Evolutionary conservation across 2,113 vertebrate genomes (phyloP).

Genomic region (Cyphomyrus discorhynchus): DNA sequence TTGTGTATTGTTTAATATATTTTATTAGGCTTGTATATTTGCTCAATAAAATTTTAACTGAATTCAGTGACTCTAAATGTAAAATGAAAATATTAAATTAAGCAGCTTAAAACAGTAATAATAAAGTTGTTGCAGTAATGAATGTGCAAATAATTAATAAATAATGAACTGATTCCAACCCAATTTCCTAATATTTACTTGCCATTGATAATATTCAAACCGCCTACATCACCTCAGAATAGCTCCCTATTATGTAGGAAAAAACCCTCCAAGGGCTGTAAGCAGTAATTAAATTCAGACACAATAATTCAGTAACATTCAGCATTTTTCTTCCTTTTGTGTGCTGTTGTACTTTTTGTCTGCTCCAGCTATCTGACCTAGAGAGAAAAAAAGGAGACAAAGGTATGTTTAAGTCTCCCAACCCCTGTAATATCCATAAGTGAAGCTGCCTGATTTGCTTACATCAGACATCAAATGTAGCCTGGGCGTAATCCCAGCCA

Average conservation of each 20-base stretch:
- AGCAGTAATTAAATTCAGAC: neutral
- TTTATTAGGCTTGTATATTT: neutral
- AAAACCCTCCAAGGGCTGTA: neutral
- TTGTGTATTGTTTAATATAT: neutral
- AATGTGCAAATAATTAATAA: neutral
- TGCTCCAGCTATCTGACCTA: neutral
- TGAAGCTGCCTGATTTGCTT: slow-evolving; percentile 59
- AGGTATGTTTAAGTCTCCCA: slow-evolving; percentile 21
- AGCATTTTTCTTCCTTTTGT: neutral
- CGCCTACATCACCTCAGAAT: neutral
- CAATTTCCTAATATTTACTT: neutral
- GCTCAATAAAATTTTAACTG: neutral
- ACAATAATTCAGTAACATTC: neutral
- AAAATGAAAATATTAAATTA: neutral
- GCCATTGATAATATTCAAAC: neutral
- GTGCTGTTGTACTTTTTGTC: neutral
- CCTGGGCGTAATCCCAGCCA: slow-evolving; percentile 52
- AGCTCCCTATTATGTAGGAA: neutral
- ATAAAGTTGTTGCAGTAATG: neutral
- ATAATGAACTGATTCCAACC: neutral
- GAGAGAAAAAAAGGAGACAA: neutral
- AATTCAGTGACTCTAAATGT: neutral
- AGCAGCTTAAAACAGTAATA: neutral
- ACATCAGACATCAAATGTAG: slow-evolving; percentile 54
- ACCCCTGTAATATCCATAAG: slow-evolving; percentile 62